These are phyloP conservation scores for Bhutanitis thaidina DNA, from an alignment of 2,888 invertebrate species.

Conservation along the genomic window DNA sequence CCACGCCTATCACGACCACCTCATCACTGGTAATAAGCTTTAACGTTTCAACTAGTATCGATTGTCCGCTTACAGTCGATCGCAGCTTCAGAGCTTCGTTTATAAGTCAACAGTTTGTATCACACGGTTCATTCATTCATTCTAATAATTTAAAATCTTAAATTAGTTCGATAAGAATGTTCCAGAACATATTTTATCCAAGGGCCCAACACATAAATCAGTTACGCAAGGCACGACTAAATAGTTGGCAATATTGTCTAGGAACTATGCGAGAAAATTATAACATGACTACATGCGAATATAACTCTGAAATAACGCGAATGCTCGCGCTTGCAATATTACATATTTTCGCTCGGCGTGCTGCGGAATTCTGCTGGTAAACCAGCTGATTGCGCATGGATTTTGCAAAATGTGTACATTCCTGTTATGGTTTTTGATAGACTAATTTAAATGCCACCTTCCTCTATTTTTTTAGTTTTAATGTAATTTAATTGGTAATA, in stretches of 20 bases:
- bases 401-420: neutral
- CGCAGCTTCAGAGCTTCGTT: no score
- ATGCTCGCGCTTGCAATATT: conserved; percentile 24
- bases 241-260: conserved; percentile 52
- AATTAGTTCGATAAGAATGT: neutral
- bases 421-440: neutral
- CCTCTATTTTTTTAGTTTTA: no score
- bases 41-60: no score
- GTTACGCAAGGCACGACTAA: conserved; percentile 28
- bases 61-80: no score
- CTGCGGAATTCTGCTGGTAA: conserved; percentile 8
- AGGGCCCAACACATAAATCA: conserved; percentile 11
- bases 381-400: conserved; percentile 2
- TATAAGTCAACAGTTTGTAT: no score
- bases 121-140: no score
- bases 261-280: conserved; percentile 55
- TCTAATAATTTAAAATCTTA: no score
- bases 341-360: conserved; percentile 16
- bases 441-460: neutral
- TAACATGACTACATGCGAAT: conserved; percentile 40
- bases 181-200: neutral
- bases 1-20: no score
- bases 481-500: no score
- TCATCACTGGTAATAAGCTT: no score
- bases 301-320: conserved; percentile 43